phyloP scores from a whole-genome alignment of 1,140 invertebrate genomes.

The Stegodyphus mimosarum region DNA sequence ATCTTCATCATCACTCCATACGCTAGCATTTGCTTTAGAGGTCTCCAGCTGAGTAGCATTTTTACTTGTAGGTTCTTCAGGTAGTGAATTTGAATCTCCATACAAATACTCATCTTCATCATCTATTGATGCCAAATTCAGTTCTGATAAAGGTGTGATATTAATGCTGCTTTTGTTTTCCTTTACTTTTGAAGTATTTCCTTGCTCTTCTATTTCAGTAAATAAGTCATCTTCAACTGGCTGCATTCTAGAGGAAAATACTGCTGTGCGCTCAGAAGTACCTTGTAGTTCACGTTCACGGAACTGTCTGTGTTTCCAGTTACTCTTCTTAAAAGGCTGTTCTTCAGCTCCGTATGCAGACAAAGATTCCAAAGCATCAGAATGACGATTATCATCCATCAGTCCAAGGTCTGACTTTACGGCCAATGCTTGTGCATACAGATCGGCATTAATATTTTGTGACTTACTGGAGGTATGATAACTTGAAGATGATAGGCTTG shows the following conservation, averaged over 20 bases:
- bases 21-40: background rate
- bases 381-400: background rate
- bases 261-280: no score
- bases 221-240: no score
- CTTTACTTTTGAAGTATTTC: no score
- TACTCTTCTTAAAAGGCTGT: no score
- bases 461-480: background rate
- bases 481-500: background rate
- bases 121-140: slow-evolving; percentile 33
- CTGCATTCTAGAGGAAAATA: no score
- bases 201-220: no score
- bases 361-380: slow-evolving; percentile 1
- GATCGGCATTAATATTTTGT: slow-evolving; percentile 14
- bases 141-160: slow-evolving; percentile 4
- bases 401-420: slow-evolving; percentile 40
- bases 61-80: background rate
- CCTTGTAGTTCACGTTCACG: no score
- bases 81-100: slow-evolving; percentile 22
- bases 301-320: no score
- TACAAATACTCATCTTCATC: slow-evolving; percentile 54
- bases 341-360: background rate
- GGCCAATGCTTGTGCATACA: slow-evolving; percentile 29
- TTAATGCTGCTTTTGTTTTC: background rate
- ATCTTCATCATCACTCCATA: background rate
- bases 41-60: background rate